A percentile compares a stretch with the other conserved stretches of the same genome.
phyloP scores from a whole-genome alignment of 2,888 invertebrate species.

The Tortricodes alternella region DNA sequence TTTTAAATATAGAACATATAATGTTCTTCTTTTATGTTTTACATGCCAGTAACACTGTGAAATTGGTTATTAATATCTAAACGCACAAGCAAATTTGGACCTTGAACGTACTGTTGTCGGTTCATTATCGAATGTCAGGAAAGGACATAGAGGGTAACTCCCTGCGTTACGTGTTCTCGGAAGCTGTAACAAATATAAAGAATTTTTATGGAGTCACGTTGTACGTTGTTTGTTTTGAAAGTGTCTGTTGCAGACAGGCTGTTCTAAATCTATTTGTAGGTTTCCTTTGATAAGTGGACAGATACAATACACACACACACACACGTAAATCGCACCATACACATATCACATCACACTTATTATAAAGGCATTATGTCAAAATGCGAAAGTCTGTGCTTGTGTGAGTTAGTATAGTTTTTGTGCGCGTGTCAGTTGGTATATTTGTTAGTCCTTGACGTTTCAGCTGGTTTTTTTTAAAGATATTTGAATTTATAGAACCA shows the following conservation, averaged over 20 bases:
- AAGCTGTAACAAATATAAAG: conserved; percentile 65
- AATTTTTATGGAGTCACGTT: conserved; percentile 73
- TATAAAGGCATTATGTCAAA: too few relatives aligned
- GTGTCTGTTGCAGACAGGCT: conserved; percentile 40
- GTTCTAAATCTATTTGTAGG: conserved; percentile 17
- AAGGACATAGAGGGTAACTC: conserved; percentile 46
- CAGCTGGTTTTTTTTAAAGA: too few relatives aligned
- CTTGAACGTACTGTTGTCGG: conserved; percentile 35
- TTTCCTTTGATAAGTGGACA: conserved; percentile 13
- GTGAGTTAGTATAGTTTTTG: too few relatives aligned
- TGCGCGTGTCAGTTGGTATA: too few relatives aligned
- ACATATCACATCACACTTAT: too few relatives aligned
- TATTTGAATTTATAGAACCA: too few relatives aligned
- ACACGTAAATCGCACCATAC: too few relatives aligned
- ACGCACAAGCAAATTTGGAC: conserved; percentile 34
- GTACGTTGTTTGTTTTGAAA: conserved; percentile 68
- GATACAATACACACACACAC: too few relatives aligned
- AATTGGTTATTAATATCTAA: conserved; percentile 43
- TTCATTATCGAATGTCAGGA: conserved; percentile 35
- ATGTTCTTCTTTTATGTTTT: conserved; percentile 17
- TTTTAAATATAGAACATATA: conserved; percentile 27
- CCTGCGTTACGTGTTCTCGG: conserved; percentile 53
- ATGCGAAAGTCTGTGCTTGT: too few relatives aligned
- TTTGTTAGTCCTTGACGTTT: too few relatives aligned
- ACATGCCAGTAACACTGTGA: conserved; percentile 38